Percentiles rank a stretch among this genome's conserved stretches.
These are phyloP conservation scores for Orchesella cincta DNA, from an alignment of 1,140 invertebrate genomes.

Conservation along the genomic window DNA sequence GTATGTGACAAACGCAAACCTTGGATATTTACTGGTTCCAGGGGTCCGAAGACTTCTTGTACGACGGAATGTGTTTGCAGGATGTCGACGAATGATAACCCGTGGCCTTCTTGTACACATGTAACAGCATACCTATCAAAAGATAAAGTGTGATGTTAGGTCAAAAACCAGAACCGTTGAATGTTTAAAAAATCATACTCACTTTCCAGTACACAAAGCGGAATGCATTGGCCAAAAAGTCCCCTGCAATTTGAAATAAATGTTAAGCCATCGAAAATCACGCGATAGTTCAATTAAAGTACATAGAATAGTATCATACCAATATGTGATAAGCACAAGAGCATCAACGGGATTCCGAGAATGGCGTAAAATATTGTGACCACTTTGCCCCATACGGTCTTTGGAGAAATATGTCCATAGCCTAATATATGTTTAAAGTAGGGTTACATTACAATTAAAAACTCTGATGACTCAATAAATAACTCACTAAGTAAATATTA, in stretches of 20 bases:
- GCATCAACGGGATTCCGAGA: constrained; percentile 89
- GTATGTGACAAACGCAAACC: too few relatives aligned
- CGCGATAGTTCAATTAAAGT: background rate
- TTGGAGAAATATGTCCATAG: constrained; percentile 94
- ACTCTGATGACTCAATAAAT: too few relatives aligned
- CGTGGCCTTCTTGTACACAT: constrained; percentile 74
- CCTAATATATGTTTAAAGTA: too few relatives aligned
- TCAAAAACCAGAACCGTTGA: too few relatives aligned
- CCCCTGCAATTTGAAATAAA: constrained; percentile 57
- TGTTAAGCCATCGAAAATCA: background rate
- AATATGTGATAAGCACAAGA: constrained; percentile 90
- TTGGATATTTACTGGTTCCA: background rate
- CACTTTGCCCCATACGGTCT: constrained; percentile 87
- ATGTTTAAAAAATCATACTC: background rate
- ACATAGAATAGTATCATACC: constrained; percentile 53
- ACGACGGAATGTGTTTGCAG: constrained; percentile 40
- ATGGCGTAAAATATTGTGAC: constrained; percentile 97
- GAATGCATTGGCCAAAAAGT: constrained; percentile 92
- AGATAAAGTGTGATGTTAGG: too few relatives aligned
- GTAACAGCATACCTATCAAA: constrained; percentile 73
- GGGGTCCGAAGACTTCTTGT: constrained; percentile 33
- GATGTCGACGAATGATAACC: constrained; percentile 60
- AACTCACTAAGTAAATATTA: too few relatives aligned
- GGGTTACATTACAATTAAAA: too few relatives aligned
- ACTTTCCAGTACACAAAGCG: constrained; percentile 87